phyloP scores from a whole-genome alignment of 2,888 invertebrate genomes.

The Scaeva pyrastri region DNA sequence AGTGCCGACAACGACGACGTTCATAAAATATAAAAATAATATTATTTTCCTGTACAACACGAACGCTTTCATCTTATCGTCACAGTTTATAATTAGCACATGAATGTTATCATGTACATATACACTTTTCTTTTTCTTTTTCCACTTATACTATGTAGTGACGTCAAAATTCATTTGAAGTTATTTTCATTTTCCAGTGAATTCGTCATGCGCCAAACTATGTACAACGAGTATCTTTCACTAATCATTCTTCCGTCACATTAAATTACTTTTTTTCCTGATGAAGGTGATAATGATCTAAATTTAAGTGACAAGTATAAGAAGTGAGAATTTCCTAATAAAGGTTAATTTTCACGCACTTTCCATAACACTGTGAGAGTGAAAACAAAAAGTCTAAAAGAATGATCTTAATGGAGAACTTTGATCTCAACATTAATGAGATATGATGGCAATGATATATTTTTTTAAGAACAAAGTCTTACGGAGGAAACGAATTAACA shows the following conservation, averaged over 20 bases:
- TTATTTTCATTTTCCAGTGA: not conserved
- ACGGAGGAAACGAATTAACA: not conserved
- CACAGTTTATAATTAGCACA: not conserved
- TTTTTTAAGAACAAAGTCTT: not conserved
- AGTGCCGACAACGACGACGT: no score
- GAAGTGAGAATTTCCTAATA: not conserved
- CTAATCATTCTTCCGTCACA: not conserved
- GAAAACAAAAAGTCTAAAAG: not conserved
- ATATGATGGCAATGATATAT: not conserved
- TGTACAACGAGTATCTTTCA: not conserved
- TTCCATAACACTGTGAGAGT: not conserved
- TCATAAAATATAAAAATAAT: not conserved
- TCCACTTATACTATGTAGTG: not conserved
- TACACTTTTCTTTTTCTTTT: not conserved
- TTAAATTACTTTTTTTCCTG: not conserved
- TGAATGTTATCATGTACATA: no score
- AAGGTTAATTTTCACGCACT: not conserved
- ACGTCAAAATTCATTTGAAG: slow-evolving; percentile 19
- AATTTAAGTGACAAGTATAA: not conserved
- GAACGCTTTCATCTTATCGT: not conserved
- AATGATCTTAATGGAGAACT: not conserved
- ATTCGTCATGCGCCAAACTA: slow-evolving; percentile 9
- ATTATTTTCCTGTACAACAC: not conserved
- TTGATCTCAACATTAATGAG: not conserved
- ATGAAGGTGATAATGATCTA: not conserved